phyloP scores from a whole-genome alignment of 2,888 invertebrate genomes.

The Harmothoe impar region DNA sequence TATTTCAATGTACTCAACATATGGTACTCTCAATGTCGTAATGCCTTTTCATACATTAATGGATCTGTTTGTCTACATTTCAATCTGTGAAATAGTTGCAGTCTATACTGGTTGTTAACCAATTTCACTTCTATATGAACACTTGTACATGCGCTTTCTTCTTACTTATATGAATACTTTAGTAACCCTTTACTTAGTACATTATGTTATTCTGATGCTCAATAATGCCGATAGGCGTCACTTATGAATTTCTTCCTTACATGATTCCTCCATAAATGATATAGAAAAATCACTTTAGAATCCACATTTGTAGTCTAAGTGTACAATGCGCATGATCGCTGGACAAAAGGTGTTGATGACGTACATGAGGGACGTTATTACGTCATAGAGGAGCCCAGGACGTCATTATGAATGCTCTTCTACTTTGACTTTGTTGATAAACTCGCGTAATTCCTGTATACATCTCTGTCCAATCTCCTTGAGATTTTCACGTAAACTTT shows the following conservation, averaged over 20 bases:
- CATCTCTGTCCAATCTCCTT: slow-evolving; percentile 77
- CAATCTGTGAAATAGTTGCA: background rate
- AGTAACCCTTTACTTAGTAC: too few species aligned
- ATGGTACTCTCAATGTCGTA: background rate
- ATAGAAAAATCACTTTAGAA: slow-evolving; percentile 21
- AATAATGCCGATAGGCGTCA: background rate
- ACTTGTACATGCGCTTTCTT: background rate
- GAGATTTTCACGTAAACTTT: slow-evolving; percentile 73
- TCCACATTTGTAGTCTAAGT: background rate
- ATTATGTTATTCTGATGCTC: too few species aligned
- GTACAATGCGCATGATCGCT: slow-evolving; percentile 27
- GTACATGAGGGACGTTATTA: slow-evolving; percentile 33
- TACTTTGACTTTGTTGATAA: slow-evolving; percentile 71
- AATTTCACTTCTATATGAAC: background rate
- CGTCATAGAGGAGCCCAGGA: slow-evolving; percentile 5
- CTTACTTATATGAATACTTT: too few species aligned
- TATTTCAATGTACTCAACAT: background rate
- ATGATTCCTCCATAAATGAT: background rate
- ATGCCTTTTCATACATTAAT: background rate
- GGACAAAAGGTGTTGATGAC: slow-evolving; percentile 48
- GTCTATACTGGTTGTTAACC: background rate
- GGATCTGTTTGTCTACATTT: background rate
- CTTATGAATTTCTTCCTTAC: background rate
- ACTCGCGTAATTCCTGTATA: slow-evolving; percentile 73
- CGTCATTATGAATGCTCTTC: slow-evolving; percentile 64